Evolutionary conservation across 2,888 invertebrate genomes (phyloP).

Genomic region (Epinotia ramella): DNA sequence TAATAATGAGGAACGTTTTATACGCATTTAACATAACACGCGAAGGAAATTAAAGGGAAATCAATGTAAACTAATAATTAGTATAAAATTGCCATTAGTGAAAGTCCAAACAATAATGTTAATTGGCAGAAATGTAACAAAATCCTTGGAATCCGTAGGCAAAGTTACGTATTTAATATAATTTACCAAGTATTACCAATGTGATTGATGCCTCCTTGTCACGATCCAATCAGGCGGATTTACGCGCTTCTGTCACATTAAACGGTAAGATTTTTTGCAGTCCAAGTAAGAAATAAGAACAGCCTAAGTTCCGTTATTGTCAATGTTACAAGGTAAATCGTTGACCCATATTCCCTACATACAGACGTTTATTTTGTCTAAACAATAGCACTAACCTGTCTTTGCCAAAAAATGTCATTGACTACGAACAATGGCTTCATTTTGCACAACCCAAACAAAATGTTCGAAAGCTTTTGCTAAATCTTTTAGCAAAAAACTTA

Average conservation of each 20-base stretch:
- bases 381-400: slow-evolving; percentile 31
- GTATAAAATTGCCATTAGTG: not conserved
- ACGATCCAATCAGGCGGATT: not conserved
- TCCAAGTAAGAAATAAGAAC: not conserved
- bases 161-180: not conserved
- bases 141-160: not conserved
- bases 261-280: not conserved
- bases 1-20: not conserved
- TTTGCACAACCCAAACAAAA: slow-evolving; percentile 42
- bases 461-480: slow-evolving; percentile 53
- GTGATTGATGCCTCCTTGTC: slow-evolving; percentile 8
- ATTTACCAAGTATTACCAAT: not conserved
- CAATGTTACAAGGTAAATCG: not conserved
- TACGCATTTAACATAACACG: not conserved
- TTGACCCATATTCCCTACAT: slow-evolving; percentile 26
- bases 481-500: slow-evolving; percentile 60
- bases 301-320: not conserved
- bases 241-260: not conserved
- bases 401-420: slow-evolving; percentile 20
- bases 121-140: not conserved
- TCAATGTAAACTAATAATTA: not conserved
- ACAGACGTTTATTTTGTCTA: not conserved
- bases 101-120: not conserved
- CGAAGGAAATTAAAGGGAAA: not conserved
- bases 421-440: slow-evolving; percentile 28